Conservation (phyloP, 2,888 invertebrate genomes). For the Cabera pusaria region DNA sequence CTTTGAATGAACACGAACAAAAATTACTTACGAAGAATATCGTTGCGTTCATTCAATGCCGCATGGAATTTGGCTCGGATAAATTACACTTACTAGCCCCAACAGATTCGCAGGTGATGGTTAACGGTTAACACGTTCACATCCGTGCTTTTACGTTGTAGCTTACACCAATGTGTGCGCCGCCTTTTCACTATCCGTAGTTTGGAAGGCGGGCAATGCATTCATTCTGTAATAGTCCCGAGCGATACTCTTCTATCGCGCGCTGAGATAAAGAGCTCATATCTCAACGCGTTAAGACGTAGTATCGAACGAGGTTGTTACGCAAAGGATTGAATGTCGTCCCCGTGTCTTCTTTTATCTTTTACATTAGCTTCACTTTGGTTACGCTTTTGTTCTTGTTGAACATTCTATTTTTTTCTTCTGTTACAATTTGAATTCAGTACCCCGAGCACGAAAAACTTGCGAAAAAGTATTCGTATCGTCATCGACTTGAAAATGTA, state of each 20-base stretch:
- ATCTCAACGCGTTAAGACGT: conserved; percentile 61
- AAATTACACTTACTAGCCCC: conserved; percentile 32
- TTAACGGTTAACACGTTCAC: conserved; percentile 78
- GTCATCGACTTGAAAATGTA: no score
- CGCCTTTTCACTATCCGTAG: conserved; percentile 48
- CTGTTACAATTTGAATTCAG: conserved; percentile 26
- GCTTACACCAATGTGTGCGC: conserved; percentile 56
- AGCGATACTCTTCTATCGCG: conserved; percentile 50
- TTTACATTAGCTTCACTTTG: conserved; percentile 41
- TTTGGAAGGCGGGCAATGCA: conserved; percentile 40
- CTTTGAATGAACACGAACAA: no score
- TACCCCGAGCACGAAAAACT: no score
- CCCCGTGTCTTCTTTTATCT: conserved; percentile 40
- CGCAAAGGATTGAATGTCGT: conserved; percentile 37
- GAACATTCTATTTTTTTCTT: conserved; percentile 20
- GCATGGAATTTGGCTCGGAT: conserved; percentile 31
- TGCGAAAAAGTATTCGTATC: no score
- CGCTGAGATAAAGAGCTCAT: conserved; percentile 77
- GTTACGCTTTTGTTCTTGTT: conserved; percentile 30
- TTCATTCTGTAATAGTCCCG: conserved; percentile 41
- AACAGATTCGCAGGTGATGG: conserved; percentile 67
- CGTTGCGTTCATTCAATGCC: no score
- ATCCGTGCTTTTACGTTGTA: conserved; percentile 62
- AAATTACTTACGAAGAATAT: no score
- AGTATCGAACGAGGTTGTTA: conserved; percentile 45